A percentile compares a stretch with the other conserved stretches of the same genome.
Conservation (phyloP, 92 coral and sea anemone species). For the Porites evermanni region DNA sequence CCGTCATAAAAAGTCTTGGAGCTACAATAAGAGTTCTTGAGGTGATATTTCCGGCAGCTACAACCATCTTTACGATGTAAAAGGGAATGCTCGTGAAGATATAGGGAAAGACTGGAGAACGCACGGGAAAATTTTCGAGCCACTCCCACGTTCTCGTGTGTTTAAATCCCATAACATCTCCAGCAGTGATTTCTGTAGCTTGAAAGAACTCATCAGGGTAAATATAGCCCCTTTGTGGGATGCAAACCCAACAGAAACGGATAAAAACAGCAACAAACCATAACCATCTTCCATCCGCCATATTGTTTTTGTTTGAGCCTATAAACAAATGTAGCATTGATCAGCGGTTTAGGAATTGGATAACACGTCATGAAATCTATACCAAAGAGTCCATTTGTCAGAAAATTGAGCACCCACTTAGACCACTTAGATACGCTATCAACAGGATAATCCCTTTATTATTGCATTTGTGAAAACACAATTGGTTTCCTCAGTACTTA, state of each 20-base stretch:
- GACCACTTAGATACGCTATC: too few species aligned
- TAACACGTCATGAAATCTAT: neutral
- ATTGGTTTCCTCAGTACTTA: too few species aligned
- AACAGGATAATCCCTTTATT: too few species aligned
- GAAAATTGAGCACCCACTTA: too few species aligned
- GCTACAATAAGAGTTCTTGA: conserved; percentile 60
- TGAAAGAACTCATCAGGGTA: conserved; percentile 99
- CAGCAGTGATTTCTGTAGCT: conserved; percentile 93
- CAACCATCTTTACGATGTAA: conserved; percentile 42
- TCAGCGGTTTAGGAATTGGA: neutral
- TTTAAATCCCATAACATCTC: conserved; percentile 68
- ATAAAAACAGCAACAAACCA: conserved; percentile 68
- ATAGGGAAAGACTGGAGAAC: conserved; percentile 79
- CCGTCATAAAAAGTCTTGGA: conserved; percentile 75
- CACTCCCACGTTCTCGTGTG: conserved; percentile 93
- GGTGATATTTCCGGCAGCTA: neutral
- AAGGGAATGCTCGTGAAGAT: conserved; percentile 79
- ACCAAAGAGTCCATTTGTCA: neutral
- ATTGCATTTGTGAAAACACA: too few species aligned
- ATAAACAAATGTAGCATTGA: neutral
- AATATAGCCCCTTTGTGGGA: conserved; percentile 91
- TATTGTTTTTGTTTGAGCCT: conserved; percentile 43
- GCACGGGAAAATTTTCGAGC: conserved; percentile 79
- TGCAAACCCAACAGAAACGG: conserved; percentile 81
- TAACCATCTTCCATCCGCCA: conserved; percentile 68